Percentiles rank a stretch among this genome's conserved stretches.
Evolutionary conservation across 2,797 vertebrate genomes (phyloP).

Genomic region (Chrosomus eos): DNA sequence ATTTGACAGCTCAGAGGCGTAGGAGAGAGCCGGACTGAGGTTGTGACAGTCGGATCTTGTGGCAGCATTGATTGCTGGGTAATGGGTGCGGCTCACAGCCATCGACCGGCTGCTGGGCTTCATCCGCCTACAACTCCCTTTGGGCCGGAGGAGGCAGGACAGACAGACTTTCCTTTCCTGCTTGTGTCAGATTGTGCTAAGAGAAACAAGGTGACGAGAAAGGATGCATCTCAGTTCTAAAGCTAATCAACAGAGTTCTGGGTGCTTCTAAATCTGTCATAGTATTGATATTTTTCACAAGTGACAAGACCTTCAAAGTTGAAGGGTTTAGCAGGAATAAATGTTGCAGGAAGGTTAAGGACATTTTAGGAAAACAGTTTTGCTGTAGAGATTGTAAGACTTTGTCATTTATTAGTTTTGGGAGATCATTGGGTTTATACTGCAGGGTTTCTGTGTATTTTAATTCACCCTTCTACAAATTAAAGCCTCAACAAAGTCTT

Average conservation of each 20-base stretch:
- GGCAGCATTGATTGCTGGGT: slow-evolving; percentile 54
- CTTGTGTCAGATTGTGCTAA: slow-evolving; percentile 26
- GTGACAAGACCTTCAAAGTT: slow-evolving; percentile 8
- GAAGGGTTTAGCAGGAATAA: not conserved
- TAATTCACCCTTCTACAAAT: not conserved
- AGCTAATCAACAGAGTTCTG: slow-evolving; percentile 19
- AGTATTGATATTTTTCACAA: slow-evolving; percentile 10
- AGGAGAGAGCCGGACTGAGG: slow-evolving; percentile 17
- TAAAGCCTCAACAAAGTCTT: not conserved
- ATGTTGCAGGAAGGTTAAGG: not conserved
- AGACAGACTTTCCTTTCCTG: slow-evolving; percentile 42
- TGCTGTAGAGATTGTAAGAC: not conserved
- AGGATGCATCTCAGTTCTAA: slow-evolving; percentile 8
- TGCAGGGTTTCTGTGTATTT: not conserved
- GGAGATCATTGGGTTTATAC: not conserved
- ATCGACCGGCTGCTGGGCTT: slow-evolving; percentile 47
- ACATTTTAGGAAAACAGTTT: not conserved
- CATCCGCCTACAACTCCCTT: slow-evolving; percentile 53
- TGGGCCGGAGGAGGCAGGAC: slow-evolving; percentile 40
- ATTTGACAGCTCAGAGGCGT: slow-evolving; percentile 49
- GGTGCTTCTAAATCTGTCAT: not conserved
- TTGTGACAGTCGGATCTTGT: slow-evolving; percentile 49
- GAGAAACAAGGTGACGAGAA: slow-evolving; percentile 37
- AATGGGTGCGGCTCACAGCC: slow-evolving; percentile 41
- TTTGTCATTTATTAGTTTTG: not conserved